Conservation (phyloP, 2,797 vertebrate species). For the Chelon auratus region DNA sequence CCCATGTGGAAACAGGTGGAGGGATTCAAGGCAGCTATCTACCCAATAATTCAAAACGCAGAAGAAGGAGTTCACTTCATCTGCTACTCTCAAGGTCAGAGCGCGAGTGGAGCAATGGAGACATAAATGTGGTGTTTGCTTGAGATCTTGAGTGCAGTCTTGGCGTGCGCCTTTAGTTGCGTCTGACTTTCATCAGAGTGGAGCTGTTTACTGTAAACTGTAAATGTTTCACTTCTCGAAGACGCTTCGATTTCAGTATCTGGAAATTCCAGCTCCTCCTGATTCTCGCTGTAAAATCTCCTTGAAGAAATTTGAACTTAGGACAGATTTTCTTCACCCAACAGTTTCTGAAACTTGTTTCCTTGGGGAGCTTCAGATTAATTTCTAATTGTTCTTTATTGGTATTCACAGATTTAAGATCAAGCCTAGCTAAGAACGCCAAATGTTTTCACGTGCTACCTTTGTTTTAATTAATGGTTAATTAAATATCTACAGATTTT, state of each 20-base stretch:
- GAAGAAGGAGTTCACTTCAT: slow-evolving; percentile 90
- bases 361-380: neutral
- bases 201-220: neutral
- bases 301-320: neutral
- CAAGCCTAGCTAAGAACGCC: neutral
- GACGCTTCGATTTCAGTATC: slow-evolving; percentile 1
- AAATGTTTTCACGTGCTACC: neutral
- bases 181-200: neutral
- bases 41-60: slow-evolving; percentile 91
- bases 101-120: neutral
- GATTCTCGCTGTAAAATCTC: too few relatives aligned
- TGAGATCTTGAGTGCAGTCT: slow-evolving; percentile 3
- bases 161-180: slow-evolving; percentile 9
- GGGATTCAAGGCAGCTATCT: slow-evolving; percentile 89
- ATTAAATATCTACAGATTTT: neutral
- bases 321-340: neutral
- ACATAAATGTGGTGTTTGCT: slow-evolving; percentile 29
- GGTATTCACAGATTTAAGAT: neutral
- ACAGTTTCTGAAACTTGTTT: neutral
- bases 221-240: neutral
- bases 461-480: neutral
- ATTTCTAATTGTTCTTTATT: neutral
- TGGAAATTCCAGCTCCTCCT: slow-evolving; percentile 14
- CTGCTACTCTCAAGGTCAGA: slow-evolving; percentile 92
- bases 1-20: slow-evolving; percentile 94